Percentiles rank a stretch among this genome's conserved stretches.
These are phyloP conservation scores for Rotaria macrura DNA, from an alignment of 2,888 invertebrate genomes.

Conservation along the genomic window DNA sequence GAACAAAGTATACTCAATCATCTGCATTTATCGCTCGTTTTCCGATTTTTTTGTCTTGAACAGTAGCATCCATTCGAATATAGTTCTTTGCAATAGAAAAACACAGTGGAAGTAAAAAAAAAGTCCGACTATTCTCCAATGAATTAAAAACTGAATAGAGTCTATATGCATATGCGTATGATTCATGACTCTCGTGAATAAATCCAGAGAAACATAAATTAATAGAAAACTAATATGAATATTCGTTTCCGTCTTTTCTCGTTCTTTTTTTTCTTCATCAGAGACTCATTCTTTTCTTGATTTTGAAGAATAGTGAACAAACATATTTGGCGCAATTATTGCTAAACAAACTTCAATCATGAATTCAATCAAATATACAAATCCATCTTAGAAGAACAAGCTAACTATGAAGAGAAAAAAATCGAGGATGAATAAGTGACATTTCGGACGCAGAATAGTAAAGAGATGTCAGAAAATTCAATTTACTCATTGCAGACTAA, in stretches of 20 bases:
- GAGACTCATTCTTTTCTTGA: too few species aligned
- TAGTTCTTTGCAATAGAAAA: neutral
- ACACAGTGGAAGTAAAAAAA: neutral
- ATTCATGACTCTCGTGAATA: neutral
- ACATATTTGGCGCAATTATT: neutral
- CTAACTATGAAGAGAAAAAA: neutral
- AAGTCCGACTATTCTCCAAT: neutral
- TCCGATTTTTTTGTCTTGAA: neutral
- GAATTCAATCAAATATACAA: neutral
- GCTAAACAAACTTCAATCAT: neutral
- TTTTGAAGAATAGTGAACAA: neutral
- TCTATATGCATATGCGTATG: neutral
- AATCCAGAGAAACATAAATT: neutral
- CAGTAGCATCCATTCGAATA: neutral
- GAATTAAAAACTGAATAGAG: neutral
- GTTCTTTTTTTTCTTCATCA: neutral
- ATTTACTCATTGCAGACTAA: neutral
- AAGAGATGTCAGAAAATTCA: constrained; percentile 3
- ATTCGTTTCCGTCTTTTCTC: neutral
- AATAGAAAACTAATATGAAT: neutral
- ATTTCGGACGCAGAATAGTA: constrained; percentile 1
- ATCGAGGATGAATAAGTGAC: neutral
- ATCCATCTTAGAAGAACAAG: neutral
- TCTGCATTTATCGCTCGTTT: neutral
- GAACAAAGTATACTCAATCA: neutral